A percentile compares a stretch with the other conserved stretches of the same genome.
These are phyloP conservation scores for Oxyteleia sp. DNA, from an alignment of 2,888 invertebrate species.

Conservation along the genomic window DNA sequence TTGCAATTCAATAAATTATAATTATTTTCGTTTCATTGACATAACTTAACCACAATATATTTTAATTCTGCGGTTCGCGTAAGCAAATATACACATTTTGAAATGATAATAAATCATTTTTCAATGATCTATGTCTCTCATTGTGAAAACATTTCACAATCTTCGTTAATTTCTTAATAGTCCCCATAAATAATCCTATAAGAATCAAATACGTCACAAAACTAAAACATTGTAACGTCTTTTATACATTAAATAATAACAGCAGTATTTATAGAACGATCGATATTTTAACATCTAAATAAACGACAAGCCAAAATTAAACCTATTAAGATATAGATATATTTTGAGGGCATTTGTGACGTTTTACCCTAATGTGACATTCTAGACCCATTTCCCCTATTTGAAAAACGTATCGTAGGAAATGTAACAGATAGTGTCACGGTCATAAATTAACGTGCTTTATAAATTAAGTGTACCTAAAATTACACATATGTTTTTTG, in stretches of 20 bases:
- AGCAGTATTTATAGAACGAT: no score
- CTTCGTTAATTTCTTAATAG: slow-evolving; percentile 2
- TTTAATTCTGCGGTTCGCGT: neutral
- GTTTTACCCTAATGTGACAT: slow-evolving; percentile 43
- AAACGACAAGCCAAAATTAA: no score
- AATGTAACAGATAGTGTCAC: slow-evolving; percentile 36
- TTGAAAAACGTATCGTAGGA: slow-evolving; percentile 16
- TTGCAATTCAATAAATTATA: no score
- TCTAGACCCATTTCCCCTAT: slow-evolving; percentile 29
- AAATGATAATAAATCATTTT: slow-evolving; percentile 3
- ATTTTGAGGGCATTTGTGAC: slow-evolving; percentile 40
- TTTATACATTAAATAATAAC: no score
- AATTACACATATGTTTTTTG: slow-evolving; percentile 49
- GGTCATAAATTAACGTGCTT: slow-evolving; percentile 44
- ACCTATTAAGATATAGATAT: slow-evolving; percentile 42
- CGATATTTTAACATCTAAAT: no score
- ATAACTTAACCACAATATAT: neutral
- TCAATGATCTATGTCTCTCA: neutral
- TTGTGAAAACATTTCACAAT: neutral
- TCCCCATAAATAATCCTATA: slow-evolving; percentile 1
- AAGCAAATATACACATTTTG: neutral
- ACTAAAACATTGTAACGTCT: slow-evolving; percentile 11
- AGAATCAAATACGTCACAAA: slow-evolving; percentile 12
- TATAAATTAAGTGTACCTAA: slow-evolving; percentile 51
- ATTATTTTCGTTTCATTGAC: no score